These are phyloP conservation scores for Aphidoletes aphidimyza DNA, from an alignment of 2,888 invertebrate species.

Conservation along the genomic window DNA sequence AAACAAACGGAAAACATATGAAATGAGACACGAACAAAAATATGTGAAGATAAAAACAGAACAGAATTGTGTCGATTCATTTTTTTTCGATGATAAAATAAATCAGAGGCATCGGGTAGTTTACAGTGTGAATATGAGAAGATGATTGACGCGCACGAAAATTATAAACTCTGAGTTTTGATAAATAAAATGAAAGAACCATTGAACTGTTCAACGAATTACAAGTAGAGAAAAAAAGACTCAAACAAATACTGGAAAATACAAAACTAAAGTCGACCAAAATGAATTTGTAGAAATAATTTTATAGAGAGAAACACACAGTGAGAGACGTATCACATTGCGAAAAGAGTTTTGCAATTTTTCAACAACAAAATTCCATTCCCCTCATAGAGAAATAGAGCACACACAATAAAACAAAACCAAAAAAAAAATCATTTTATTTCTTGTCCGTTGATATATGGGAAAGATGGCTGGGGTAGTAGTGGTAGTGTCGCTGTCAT, in stretches of 20 bases:
- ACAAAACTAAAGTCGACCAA: no score
- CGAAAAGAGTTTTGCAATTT: no score
- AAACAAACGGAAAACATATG: neutral
- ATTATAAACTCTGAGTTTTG: neutral
- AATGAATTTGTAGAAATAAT: no score
- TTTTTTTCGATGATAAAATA: neutral
- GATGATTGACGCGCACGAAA: conserved; percentile 11
- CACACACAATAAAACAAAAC: neutral
- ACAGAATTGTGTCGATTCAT: neutral
- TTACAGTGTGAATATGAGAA: conserved; percentile 36
- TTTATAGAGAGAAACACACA: no score
- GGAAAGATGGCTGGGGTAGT: no score
- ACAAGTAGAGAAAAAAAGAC: no score
- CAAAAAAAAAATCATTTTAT: neutral
- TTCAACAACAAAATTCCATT: no score
- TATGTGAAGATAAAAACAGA: neutral
- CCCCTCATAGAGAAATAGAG: no score
- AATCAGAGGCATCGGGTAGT: conserved; percentile 17
- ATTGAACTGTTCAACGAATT: neutral
- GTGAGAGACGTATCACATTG: no score
- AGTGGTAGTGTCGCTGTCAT: neutral
- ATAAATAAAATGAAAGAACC: neutral
- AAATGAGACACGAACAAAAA: conserved; percentile 26
- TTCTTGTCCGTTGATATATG: no score
- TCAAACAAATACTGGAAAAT: no score